Percentiles rank a stretch among this genome's conserved stretches.
phyloP scores from a whole-genome alignment of 2,888 invertebrate species.

The Cheilosia grossa region DNA sequence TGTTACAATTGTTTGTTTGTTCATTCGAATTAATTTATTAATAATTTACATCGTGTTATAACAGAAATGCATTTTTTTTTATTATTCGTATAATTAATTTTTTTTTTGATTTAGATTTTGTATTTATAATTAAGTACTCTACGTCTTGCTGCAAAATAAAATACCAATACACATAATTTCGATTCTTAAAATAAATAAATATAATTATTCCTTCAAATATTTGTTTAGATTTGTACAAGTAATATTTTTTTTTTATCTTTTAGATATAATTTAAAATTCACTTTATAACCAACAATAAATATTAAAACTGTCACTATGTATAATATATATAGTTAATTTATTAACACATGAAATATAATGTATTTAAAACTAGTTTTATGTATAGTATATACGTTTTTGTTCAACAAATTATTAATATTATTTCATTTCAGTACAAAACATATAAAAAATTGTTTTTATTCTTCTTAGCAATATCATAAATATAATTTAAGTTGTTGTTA shows the following conservation, averaged over 20 bases:
- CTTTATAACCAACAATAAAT: slow-evolving; percentile 59
- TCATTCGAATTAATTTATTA: slow-evolving; percentile 40
- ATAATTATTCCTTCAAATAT: slow-evolving; percentile 11
- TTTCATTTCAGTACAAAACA: slow-evolving; percentile 61
- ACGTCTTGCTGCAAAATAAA: slow-evolving; percentile 51
- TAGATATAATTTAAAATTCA: slow-evolving; percentile 33
- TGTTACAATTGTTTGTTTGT: slow-evolving; percentile 46
- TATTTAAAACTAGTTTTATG: slow-evolving; percentile 40
- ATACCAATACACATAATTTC: slow-evolving; percentile 30
- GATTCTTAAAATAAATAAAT: slow-evolving; percentile 8
- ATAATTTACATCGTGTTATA: slow-evolving; percentile 51
- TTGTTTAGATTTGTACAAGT: slow-evolving; percentile 55
- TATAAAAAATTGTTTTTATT: slow-evolving; percentile 52
- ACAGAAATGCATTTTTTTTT: slow-evolving; percentile 24
- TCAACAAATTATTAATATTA: slow-evolving; percentile 48
- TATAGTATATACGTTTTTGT: slow-evolving; percentile 17
- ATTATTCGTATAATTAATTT: not conserved
- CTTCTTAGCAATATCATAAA: slow-evolving; percentile 51
- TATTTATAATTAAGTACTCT: slow-evolving; percentile 32
- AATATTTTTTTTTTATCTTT: slow-evolving; percentile 36
- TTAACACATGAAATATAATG: slow-evolving; percentile 52
- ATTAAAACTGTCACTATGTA: slow-evolving; percentile 28
- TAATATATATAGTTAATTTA: slow-evolving; percentile 25
- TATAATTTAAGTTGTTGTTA: slow-evolving; percentile 42
- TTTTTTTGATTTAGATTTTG: slow-evolving; percentile 44